Evolutionary conservation across 2,888 invertebrate species (phyloP).

Genomic region (Drosophila testacea): DNA sequence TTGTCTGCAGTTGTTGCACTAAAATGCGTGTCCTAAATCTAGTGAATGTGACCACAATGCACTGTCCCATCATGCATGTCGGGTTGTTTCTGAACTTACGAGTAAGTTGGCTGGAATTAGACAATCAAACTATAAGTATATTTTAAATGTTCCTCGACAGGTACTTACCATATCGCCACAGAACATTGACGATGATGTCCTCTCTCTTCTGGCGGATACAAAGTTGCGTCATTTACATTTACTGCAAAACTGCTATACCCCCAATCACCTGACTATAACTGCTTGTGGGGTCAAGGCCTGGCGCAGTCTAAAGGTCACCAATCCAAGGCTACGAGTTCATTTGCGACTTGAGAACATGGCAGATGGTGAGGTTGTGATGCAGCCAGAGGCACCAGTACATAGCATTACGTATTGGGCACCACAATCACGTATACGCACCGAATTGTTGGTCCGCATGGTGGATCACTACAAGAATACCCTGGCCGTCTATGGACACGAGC

Average conservation of each 20-base stretch:
- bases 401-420: slow-evolving; percentile 89
- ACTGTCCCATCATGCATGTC: slow-evolving; percentile 90
- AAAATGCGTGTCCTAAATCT: slow-evolving; percentile 88
- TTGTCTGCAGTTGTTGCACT: slow-evolving; percentile 88
- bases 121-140: background rate
- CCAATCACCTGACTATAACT: slow-evolving; percentile 86
- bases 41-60: slow-evolving; percentile 90
- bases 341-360: slow-evolving; percentile 88
- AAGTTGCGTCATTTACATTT: slow-evolving; percentile 89
- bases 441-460: slow-evolving; percentile 86
- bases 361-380: slow-evolving; percentile 88
- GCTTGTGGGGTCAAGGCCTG: slow-evolving; percentile 86
- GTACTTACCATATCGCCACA: slow-evolving; percentile 89
- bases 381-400: slow-evolving; percentile 89
- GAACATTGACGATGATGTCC: slow-evolving; percentile 90
- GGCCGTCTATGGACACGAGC: slow-evolving; percentile 89
- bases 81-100: slow-evolving; percentile 91
- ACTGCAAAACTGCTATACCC: slow-evolving; percentile 90
- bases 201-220: slow-evolving; percentile 88
- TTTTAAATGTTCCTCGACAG: slow-evolving; percentile 79
- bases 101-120: slow-evolving; percentile 82
- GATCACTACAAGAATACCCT: slow-evolving; percentile 88
- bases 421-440: slow-evolving; percentile 86
- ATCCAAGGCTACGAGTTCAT: slow-evolving; percentile 89
- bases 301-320: slow-evolving; percentile 86